These are phyloP conservation scores for Coranthus polyacanthus DNA, from an alignment of 2,797 vertebrate genomes.

Conservation along the genomic window DNA sequence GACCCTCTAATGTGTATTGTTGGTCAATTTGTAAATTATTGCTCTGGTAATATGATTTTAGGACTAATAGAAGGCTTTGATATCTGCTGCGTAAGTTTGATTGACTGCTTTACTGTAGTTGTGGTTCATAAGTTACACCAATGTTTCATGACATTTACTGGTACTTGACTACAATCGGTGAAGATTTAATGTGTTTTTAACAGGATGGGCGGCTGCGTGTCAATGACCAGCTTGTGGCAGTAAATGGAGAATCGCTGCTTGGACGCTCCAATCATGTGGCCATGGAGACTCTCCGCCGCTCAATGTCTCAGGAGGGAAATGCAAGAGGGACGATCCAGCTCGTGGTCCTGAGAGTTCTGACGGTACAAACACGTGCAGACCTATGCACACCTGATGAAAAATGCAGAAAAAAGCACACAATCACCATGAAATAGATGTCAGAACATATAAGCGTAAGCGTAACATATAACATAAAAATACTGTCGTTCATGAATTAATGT, in stretches of 20 bases:
- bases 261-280: slow-evolving; percentile 94
- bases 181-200: neutral
- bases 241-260: slow-evolving; percentile 93
- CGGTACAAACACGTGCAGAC: slow-evolving; percentile 64
- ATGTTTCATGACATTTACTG: too few species aligned
- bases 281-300: slow-evolving; percentile 96
- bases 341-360: slow-evolving; percentile 88
- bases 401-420: neutral
- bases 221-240: slow-evolving; percentile 95
- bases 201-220: slow-evolving; percentile 92
- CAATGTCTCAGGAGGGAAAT: slow-evolving; percentile 98
- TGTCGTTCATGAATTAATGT: too few species aligned
- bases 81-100: too few species aligned
- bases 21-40: too few species aligned
- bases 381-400: neutral
- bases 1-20: too few species aligned
- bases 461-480: too few species aligned
- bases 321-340: slow-evolving; percentile 94
- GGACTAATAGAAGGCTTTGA: too few species aligned
- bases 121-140: too few species aligned
- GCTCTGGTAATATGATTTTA: too few species aligned
- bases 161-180: too few species aligned
- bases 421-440: slow-evolving; percentile 13
- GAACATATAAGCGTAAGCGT: too few species aligned
- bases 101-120: too few species aligned